Base-by-base conservation (phyloP, 2,797 vertebrate species). In the Cossypha heuglini region DNA sequence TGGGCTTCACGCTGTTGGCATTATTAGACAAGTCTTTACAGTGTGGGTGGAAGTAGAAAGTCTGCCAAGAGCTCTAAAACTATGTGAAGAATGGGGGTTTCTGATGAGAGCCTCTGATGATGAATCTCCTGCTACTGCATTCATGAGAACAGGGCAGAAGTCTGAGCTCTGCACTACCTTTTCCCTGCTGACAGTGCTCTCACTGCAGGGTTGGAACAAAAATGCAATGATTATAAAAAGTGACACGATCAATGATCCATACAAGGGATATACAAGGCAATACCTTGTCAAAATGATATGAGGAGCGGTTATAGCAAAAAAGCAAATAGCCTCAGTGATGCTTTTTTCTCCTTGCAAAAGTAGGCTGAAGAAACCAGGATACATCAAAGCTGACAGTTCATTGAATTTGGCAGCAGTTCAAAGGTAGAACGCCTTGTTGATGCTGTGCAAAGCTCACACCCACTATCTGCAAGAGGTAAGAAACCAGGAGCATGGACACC, bases 41-140 rank as follows among this genome's bases (percentile, higher is more conserved):
- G 14, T 45, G 90, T 93, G 86, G 84, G 84, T 68, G 86, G 91
- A 94, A 94, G 72, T 45, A 46, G 46, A 92, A 83, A 96, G 45
- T 64, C 84, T 96, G 95, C 93, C 93, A 93, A 95, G 72, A 80
- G 16, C 42, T 79, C 48, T 31, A 78, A 87, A 95, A 89, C 77
- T 93, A 90, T 92, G 89, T 64, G 77, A 93, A 85, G 94, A 96
- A 90, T 80, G 81, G 77, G 64, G 59, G 78, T 74, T 96, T 95
- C 86, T 93, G 77, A 86, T 88, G 88, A 86, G 46, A 91, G 46
- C 24, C 48, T 84, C 86, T 73, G 88, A 92, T 76, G 81, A 94
- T 62, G 68, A 85, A 85, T 94, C 52, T 68, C 69, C 74, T 82
- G 68, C 80, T 83, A 87, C 49, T 67, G 29, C 37, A 61, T 67